Evolutionary conservation across 1,140 invertebrate species (phyloP).

Genomic region (Piezodorus guildinii): DNA sequence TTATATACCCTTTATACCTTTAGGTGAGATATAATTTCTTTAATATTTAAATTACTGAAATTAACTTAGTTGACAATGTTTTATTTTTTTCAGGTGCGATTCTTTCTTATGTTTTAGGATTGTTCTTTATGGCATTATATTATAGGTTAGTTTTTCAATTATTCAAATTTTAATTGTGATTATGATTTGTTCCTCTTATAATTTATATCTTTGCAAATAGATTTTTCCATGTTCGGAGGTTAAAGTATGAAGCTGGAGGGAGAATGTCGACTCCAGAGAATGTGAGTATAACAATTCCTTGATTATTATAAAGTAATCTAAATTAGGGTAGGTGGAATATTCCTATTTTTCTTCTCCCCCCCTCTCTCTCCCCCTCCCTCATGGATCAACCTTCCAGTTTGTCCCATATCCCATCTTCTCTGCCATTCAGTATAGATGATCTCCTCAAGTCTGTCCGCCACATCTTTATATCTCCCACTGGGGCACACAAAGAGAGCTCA

Average conservation of each 20-base stretch:
- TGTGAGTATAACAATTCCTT: neutral
- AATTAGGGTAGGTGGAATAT: too few species aligned
- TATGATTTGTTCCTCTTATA: neutral
- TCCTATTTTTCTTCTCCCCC: too few species aligned
- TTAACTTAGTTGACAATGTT: too few species aligned
- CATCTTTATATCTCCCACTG: too few species aligned
- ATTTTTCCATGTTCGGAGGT: constrained; percentile 33
- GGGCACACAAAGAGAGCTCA: too few species aligned
- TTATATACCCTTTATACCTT: neutral
- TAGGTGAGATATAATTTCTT: neutral
- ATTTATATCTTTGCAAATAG: constrained; percentile 29
- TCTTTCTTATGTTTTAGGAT: neutral
- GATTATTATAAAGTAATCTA: too few species aligned
- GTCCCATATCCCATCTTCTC: too few species aligned
- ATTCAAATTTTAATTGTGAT: neutral
- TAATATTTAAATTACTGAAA: neutral
- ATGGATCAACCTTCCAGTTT: too few species aligned
- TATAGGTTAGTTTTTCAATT: neutral
- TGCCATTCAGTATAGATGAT: too few species aligned
- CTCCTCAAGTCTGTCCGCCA: too few species aligned
- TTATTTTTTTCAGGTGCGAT: neutral
- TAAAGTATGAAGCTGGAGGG: constrained; percentile 49
- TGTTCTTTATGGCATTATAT: constrained; percentile 4
- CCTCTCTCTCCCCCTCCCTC: too few species aligned
- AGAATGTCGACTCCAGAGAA: constrained; percentile 20